Evolutionary conservation across 2,888 invertebrate genomes (phyloP).

Genomic region (Tholera decimalis): DNA sequence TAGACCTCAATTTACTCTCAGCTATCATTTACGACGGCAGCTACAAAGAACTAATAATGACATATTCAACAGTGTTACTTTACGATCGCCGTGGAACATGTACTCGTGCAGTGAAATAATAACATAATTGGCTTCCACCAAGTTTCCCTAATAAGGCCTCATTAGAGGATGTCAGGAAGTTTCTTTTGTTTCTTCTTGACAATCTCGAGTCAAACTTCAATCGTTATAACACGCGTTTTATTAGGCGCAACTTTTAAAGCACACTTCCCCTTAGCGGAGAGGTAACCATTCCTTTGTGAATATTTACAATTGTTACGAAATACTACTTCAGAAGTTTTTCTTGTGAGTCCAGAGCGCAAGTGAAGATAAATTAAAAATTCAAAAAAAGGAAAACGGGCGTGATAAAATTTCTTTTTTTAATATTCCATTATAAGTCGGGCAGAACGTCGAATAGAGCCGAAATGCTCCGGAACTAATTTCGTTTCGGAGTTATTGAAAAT

Average conservation of each 20-base stretch:
- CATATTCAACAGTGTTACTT: conserved; percentile 16
- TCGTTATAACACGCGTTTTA: conserved; percentile 60
- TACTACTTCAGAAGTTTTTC: conserved; percentile 63
- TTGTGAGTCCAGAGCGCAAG: conserved; percentile 51
- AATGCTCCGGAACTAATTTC: conserved; percentile 68
- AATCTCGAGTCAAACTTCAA: conserved; percentile 53
- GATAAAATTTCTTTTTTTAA: conserved; percentile 64
- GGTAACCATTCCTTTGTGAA: conserved; percentile 49
- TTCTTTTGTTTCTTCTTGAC: conserved; percentile 40
- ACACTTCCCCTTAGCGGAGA: conserved; percentile 34
- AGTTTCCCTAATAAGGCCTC: conserved; percentile 42
- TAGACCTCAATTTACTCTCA: not conserved
- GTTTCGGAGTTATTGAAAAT: conserved; percentile 67
- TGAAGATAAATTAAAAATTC: conserved; percentile 70
- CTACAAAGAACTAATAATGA: not conserved
- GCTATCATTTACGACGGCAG: conserved; percentile 2
- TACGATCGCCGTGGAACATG: conserved; percentile 2
- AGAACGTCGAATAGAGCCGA: conserved; percentile 53
- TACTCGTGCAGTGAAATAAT: conserved; percentile 35
- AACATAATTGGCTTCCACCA: conserved; percentile 34
- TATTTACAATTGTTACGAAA: conserved; percentile 64
- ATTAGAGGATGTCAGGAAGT: conserved; percentile 32
- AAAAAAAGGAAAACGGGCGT: conserved; percentile 61
- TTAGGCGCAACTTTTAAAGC: conserved; percentile 56
- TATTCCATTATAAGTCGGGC: conserved; percentile 59